These are phyloP conservation scores for Apteryx mantelli DNA, from an alignment of 2,113 vertebrate species.

Conservation along the genomic window DNA sequence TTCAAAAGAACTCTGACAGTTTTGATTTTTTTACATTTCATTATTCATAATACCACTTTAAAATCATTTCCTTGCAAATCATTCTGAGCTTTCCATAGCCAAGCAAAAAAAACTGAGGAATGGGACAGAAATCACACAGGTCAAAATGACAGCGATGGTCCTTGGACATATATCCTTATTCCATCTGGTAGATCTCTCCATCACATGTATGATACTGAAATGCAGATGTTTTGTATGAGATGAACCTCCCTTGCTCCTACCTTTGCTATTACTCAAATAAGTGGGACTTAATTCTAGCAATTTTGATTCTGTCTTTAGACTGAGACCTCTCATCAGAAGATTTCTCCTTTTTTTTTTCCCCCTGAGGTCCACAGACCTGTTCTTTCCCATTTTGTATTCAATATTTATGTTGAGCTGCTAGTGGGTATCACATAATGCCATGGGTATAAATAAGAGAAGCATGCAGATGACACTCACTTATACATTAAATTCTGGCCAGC, in stretches of 20 bases:
- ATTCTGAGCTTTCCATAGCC: not conserved
- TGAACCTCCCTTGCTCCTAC: not conserved
- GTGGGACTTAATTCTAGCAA: not conserved
- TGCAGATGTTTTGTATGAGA: not conserved
- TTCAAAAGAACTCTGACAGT: slow-evolving; percentile 19
- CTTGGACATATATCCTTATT: not conserved
- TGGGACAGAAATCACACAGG: not conserved
- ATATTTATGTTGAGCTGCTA: not conserved
- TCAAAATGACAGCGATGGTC: not conserved
- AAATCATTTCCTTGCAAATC: slow-evolving; percentile 16
- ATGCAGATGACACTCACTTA: not conserved
- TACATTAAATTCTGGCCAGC: not conserved
- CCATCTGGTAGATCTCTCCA: not conserved
- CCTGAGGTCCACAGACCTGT: accelerated
- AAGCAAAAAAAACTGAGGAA: not conserved
- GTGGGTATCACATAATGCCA: not conserved
- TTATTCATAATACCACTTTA: not conserved
- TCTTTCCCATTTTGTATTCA: not conserved
- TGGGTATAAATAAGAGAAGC: not conserved
- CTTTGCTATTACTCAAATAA: not conserved
- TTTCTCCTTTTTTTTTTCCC: not conserved
- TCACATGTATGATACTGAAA: not conserved
- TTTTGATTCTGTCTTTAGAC: not conserved
- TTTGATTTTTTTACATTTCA: not conserved
- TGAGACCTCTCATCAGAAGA: not conserved